Evolutionary conservation across 2,113 vertebrate species (phyloP), one percentile per base, ranked within the genome.

Genomic region (Scomber scombrus): DNA sequence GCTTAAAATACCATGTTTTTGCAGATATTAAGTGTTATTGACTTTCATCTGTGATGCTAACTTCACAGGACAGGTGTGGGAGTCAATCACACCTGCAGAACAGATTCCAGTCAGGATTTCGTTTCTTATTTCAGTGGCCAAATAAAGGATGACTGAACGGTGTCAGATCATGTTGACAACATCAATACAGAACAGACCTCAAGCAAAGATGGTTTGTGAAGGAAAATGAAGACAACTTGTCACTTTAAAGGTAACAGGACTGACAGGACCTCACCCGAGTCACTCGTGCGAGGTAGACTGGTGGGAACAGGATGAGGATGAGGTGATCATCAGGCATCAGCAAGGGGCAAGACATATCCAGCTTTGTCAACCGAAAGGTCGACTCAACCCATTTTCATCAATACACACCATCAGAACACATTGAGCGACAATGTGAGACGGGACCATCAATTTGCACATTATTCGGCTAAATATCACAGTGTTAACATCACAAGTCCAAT

Each of bases 401-500:
- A 87, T 84, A 86, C 76, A 85, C 79, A 79, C 74, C 72, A 90
- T 91, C 84, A 89, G 87, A 81, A 85, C 80, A 79, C 81, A 88
- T 63, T 74, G 85, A 83, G 55, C 11, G 75, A 87, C 71, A 83
- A 79, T 84, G 81, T 80, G 79, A 87, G 75, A 92, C 71, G 85
- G 76, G 60, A 88, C 82, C 88, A 89, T 88, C 85, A 84, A 90
- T 80, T 40, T 89, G 87, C 82, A 92, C 84, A 60, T 81, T 64
- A 84, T 70, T 64, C 10, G 68, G 86, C 90, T 87, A 90, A 90
- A 92, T 86, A 92, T 93, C 91, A 93, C 92, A 91, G 90, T 91
- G 92, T 90, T 91, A 90, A 85, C 89, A 91, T 86, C 89, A 92
- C 89, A 87, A 89, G 75, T 87, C 86, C 88, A 93, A 85, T 85